These are phyloP conservation scores for Cyanistes caeruleus DNA, from an alignment of 2,113 vertebrate species.

Conservation along the genomic window DNA sequence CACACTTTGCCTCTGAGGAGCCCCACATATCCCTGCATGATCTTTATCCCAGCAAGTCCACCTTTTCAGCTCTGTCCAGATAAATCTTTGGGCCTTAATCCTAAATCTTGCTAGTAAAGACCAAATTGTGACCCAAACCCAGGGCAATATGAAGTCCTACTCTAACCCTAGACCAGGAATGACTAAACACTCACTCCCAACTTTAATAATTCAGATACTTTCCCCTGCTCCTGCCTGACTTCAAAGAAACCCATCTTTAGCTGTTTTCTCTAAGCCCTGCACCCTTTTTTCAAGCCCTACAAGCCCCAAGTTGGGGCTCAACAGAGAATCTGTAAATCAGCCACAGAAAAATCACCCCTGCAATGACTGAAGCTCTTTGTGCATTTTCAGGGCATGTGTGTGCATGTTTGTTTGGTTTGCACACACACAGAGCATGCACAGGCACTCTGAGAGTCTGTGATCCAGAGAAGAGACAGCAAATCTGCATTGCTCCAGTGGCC, in stretches of 20 bases:
- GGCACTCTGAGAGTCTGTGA: neutral
- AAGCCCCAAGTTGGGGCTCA: neutral
- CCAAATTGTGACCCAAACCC: neutral
- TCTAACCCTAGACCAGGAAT: neutral
- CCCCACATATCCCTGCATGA: fast-evolving
- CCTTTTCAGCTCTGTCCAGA: neutral
- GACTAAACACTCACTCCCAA: neutral
- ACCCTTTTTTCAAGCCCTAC: neutral
- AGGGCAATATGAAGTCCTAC: neutral
- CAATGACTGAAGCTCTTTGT: neutral
- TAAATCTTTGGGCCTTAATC: neutral
- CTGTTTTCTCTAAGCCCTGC: neutral
- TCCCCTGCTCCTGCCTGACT: neutral
- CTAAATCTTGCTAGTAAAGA: neutral
- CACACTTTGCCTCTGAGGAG: neutral
- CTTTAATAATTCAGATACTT: neutral
- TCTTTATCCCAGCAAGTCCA: neutral
- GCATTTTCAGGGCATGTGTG: neutral
- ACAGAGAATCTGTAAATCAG: neutral
- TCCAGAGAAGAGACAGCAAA: neutral
- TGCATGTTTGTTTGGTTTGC: neutral
- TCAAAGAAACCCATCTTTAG: neutral
- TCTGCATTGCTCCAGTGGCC: neutral
- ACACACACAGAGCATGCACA: neutral
- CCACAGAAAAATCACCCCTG: neutral